A percentile compares a stretch with the other conserved stretches of the same genome.
Evolutionary conservation across 2,888 invertebrate genomes (phyloP).

Genomic region (Acleris sparsana): DNA sequence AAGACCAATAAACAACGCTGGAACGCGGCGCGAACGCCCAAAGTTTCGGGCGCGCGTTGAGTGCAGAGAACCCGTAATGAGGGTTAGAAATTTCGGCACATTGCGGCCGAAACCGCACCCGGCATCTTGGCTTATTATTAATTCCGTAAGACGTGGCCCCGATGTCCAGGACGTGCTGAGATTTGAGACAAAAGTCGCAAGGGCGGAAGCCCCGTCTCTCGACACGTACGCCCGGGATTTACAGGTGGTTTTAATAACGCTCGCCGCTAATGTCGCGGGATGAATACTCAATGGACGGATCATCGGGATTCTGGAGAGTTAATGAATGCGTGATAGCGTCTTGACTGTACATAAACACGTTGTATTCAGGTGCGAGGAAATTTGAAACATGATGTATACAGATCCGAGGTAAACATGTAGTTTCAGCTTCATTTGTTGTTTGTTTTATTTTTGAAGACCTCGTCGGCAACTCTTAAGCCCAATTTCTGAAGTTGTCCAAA

Average conservation of each 20-base stretch:
- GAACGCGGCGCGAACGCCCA: conserved; percentile 74
- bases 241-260: conserved; percentile 84
- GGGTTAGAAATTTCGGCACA: conserved; percentile 82
- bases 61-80: conserved; percentile 81
- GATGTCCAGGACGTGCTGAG: conserved; percentile 84
- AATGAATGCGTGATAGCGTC: conserved; percentile 52
- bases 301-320: conserved; percentile 61
- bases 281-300: conserved; percentile 82
- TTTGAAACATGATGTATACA: too few species aligned
- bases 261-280: conserved; percentile 79
- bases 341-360: conserved; percentile 22
- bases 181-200: conserved; percentile 82
- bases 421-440: too few species aligned
- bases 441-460: too few species aligned
- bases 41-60: conserved; percentile 77
- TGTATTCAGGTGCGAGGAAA: not conserved
- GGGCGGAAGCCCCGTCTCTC: conserved; percentile 65
- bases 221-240: conserved; percentile 74
- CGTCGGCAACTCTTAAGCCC: too few species aligned
- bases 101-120: conserved; percentile 80
- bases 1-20: conserved; percentile 78
- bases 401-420: too few species aligned
- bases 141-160: conserved; percentile 84
- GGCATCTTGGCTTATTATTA: conserved; percentile 84
- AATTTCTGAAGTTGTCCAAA: too few species aligned